These are phyloP conservation scores for Smutsia gigantea DNA, from an alignment of 2,797 vertebrate species.

Conservation along the genomic window DNA sequence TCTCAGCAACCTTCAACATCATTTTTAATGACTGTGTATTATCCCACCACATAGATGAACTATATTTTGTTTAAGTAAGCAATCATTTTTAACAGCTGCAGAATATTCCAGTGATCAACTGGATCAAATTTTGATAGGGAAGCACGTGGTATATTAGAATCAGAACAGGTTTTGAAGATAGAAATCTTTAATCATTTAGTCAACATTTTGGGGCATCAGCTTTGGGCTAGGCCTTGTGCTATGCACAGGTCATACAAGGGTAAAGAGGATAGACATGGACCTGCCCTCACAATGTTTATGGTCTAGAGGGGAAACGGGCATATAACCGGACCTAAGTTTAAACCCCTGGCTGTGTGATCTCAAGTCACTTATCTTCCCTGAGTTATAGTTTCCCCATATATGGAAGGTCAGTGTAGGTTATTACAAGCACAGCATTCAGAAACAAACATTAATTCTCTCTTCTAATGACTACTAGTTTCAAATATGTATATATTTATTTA, in stretches of 20 bases:
- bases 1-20: not conserved
- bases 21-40: not conserved
- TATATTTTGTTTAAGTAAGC: constrained; percentile 20
- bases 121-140: not conserved
- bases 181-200: not conserved
- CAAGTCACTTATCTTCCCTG: not conserved
- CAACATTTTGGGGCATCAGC: not conserved
- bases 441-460: not conserved
- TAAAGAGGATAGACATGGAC: not conserved
- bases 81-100: not conserved
- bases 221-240: not conserved
- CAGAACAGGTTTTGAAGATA: not conserved
- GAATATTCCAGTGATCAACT: not conserved
- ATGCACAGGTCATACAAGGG: not conserved
- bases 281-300: not conserved
- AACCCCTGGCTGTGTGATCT: not conserved
- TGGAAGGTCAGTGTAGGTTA: not conserved
- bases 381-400: not conserved
- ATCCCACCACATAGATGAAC: not conserved
- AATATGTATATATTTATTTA: not conserved
- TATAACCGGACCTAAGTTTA: not conserved
- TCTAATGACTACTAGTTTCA: not conserved
- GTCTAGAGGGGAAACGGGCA: not conserved
- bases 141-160: not conserved
- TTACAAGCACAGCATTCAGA: not conserved